Conservation (phyloP, 2,113 vertebrate genomes). For the Pycnonotus jocosus region DNA sequence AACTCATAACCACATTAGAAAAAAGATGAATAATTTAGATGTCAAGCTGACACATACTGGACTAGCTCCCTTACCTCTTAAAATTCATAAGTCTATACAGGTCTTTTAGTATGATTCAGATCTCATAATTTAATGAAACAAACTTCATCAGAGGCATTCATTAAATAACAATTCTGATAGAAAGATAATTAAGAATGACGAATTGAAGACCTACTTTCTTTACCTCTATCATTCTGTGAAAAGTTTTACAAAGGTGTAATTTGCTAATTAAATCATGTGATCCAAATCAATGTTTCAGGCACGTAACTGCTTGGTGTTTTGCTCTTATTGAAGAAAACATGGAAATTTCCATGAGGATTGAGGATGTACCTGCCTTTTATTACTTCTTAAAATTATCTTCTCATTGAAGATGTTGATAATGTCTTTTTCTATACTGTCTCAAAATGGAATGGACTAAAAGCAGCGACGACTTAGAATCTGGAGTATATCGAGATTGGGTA, state of each 20-base stretch:
- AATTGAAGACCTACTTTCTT: constrained; percentile 34
- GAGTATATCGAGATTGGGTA: not conserved
- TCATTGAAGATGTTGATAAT: not conserved
- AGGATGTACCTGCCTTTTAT: not conserved
- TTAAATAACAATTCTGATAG: constrained; percentile 32
- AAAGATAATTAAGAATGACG: constrained; percentile 36
- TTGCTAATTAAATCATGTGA: constrained; percentile 22
- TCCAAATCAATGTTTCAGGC: not conserved
- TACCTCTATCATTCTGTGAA: not conserved
- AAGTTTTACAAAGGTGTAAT: constrained; percentile 2
- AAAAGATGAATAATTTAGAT: not conserved
- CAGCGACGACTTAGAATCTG: not conserved
- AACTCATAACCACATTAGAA: not conserved
- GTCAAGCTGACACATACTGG: not conserved
- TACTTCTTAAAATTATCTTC: not conserved
- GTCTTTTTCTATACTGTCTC: not conserved
- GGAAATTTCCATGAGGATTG: constrained; percentile 28
- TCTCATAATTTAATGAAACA: constrained; percentile 29
- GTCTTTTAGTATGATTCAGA: constrained; percentile 28
- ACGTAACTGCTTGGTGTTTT: not conserved
- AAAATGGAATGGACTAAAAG: not conserved
- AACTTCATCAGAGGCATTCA: constrained; percentile 24
- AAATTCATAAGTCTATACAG: constrained; percentile 23
- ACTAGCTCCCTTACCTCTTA: not conserved
- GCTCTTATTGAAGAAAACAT: not conserved